Evolutionary conservation across 2,113 vertebrate species (phyloP), one percentile per base, ranked within the genome.

Genomic region (Propithecus coquereli): DNA sequence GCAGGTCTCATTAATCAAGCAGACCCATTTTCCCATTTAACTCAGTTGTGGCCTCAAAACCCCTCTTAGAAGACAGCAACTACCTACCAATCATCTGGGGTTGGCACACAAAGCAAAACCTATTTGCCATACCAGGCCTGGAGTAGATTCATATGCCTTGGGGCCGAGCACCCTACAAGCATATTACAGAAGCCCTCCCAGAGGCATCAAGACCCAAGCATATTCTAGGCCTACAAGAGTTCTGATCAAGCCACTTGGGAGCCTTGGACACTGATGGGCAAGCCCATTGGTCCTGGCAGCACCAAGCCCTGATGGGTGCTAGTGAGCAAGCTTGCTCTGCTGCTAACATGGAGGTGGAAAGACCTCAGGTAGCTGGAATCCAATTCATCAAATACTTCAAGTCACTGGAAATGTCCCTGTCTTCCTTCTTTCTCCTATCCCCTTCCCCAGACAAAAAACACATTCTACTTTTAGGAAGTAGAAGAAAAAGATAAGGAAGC

Each of bases 401-500:
- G 40, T 95, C 86, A 77, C 45, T 68, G 45, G 22, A 84, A 77
- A 50, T 3, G 17, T 40, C 8, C 11, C 3, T 63, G 20, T 61
- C 47, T 73, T 95, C 32, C 37, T 93, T 30, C 47, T 90, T 91
- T 90, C 50, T 71, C 32, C 45, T 52, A 61, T 25, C 6, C 45
- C 8, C 40, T 14, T 63, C 47, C 8, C 10, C 37, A 70, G 68
- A 61, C 32, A 86, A 92, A 87, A 63, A 87, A 20, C 34, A 57
- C 40, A 90, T 73, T 65, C 71, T 71, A 73, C n/a, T 95, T 92
- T 52, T 13, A 92, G 30, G 80, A 90, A 90, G 40, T 30, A 65
- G 34, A 84, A 92, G 47, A 84, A 96, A 80, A 45, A 87, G 71
- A 79, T 30, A 81, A 95, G 20, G 37, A 94, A 95, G 18, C 4